These are phyloP conservation scores for Scomber scombrus DNA, from an alignment of 2,113 vertebrate species.

Conservation along the genomic window DNA sequence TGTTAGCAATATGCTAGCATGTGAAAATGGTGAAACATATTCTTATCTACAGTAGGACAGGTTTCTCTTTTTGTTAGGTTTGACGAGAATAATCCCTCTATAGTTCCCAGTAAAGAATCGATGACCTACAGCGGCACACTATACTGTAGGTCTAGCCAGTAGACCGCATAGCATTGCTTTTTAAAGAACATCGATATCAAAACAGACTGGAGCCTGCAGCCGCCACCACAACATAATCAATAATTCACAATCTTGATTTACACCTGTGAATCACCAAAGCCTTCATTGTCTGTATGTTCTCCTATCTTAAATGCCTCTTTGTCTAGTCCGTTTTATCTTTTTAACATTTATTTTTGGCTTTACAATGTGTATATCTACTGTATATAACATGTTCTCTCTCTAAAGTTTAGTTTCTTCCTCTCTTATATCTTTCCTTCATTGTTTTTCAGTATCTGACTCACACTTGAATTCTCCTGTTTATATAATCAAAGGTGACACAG, in stretches of 20 bases:
- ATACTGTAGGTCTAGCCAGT: constrained; percentile 30
- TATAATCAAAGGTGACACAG: constrained; percentile 10
- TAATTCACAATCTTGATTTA: constrained; percentile 58
- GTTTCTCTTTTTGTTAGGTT: constrained; percentile 9
- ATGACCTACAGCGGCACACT: constrained; percentile 46
- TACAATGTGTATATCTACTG: background rate
- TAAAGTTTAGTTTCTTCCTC: too few relatives aligned
- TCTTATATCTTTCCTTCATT: background rate
- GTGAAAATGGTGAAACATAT: too few relatives aligned
- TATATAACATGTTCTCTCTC: background rate
- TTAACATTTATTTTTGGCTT: background rate
- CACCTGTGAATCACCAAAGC: constrained; percentile 43
- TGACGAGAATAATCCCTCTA: too few relatives aligned
- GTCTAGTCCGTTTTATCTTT: background rate
- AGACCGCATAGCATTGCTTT: constrained; percentile 14
- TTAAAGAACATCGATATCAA: constrained; percentile 60
- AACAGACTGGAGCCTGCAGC: constrained; percentile 56
- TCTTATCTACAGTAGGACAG: too few relatives aligned
- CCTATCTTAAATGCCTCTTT: constrained; percentile 8
- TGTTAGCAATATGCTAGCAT: too few relatives aligned
- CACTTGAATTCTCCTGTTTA: background rate
- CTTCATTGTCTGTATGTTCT: constrained; percentile 18
- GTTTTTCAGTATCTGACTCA: background rate
- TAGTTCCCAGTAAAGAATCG: too few relatives aligned
- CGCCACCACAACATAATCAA: constrained; percentile 49